These are phyloP conservation scores for Aphelenchoides besseyi DNA, from an alignment of 1,140 invertebrate genomes.

Conservation along the genomic window DNA sequence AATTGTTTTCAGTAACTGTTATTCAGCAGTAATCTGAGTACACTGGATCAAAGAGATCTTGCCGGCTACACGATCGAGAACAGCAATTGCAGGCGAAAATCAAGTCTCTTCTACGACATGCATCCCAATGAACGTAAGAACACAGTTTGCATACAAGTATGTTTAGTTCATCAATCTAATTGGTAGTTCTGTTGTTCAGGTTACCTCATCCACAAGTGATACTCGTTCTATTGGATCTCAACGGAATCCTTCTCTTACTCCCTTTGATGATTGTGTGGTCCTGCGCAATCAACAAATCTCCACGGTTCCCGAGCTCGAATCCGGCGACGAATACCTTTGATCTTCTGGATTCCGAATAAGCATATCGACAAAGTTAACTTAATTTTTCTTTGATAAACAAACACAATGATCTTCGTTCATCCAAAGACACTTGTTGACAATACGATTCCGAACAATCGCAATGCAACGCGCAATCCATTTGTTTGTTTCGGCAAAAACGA, in stretches of 20 bases:
- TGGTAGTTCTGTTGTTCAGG: not conserved
- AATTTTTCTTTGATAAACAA: no score
- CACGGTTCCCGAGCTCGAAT: not conserved
- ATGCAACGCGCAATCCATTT: no score
- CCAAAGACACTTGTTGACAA: no score
- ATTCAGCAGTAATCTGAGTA: constrained; percentile 21
- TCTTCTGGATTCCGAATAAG: no score
- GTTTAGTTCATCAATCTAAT: not conserved
- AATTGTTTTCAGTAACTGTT: no score
- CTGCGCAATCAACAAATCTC: not conserved
- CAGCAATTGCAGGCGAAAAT: constrained; percentile 7
- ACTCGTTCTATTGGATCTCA: not conserved
- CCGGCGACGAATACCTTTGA: constrained; percentile 14
- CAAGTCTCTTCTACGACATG: constrained; percentile 27
- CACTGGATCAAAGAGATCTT: constrained; percentile 23
- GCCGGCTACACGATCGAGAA: not conserved
- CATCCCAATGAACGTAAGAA: constrained; percentile 27
- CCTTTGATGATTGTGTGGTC: constrained; percentile 16
- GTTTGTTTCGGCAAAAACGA: no score
- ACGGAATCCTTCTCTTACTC: not conserved
- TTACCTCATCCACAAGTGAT: not conserved
- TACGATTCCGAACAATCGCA: no score
- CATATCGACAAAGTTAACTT: no score
- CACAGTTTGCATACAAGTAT: constrained; percentile 24
- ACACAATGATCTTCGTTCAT: no score